Base-by-base conservation (phyloP, 1,140 invertebrate genomes). In the Drosophila melanica region DNA sequence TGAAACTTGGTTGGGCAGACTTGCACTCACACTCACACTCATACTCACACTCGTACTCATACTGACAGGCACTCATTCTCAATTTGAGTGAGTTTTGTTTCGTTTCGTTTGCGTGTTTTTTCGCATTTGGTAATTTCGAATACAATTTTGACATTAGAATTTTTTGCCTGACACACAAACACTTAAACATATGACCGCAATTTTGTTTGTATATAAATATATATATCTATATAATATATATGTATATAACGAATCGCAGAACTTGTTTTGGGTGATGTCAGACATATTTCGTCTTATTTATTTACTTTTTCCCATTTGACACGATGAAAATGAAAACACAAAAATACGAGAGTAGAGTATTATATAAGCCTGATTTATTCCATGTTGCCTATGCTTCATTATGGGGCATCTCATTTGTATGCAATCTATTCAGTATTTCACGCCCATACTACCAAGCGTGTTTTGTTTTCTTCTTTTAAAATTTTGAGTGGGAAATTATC, bases 261-360 rank as follows among this genome's bases (percentile, higher is more conserved):
- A 82, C 75, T 82, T 87, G 75, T 87, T 82, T 75, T 59, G 39
- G 66, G 66, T 86, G 82, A 86, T 87, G 82, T 86, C 82, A 86
- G 79, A 59, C 55, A 33, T 44, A 63, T 58, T 62, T 53, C 51
- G 53, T 63, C 10, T 74, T 53, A 12, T 55, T 76, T 70, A 58
- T 75, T 70, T 75, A 67, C 53, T 62, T 75, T 70, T 72, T 35
- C 55, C 37, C 7, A 54, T 51, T 58, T 42, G 9, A 44, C 59
- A 12, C 45, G 50, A 27, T 45, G 33, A 12, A 37, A 18, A 35
- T 50, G 27, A 45, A 68, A 37, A 42, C 39, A 60, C 20, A 51
- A 16, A 35, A 7, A 54, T 14, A 37, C 33, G 45, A 60, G 35
- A 59, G 23, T 63, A 16, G n/a, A 53, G 42, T 14, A 66, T 80